A percentile compares a stretch with the other conserved stretches of the same genome.
Evolutionary conservation across 1,140 invertebrate genomes (phyloP).

Genomic region (Drosophila sulfurigaster): DNA sequence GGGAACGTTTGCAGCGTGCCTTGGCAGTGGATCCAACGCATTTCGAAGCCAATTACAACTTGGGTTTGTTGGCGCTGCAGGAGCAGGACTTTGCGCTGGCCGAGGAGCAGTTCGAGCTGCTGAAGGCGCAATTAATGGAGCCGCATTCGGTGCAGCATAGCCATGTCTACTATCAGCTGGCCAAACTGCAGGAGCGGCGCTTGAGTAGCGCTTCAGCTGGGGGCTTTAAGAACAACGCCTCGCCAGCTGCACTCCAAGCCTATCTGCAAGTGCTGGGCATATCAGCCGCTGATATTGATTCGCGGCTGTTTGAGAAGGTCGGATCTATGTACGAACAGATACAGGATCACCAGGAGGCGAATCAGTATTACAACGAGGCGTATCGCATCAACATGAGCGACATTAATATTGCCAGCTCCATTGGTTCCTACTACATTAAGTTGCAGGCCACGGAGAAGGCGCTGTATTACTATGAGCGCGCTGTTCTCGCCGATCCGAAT

Average conservation of each 20-base stretch:
- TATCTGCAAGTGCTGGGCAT: conserved; percentile 93
- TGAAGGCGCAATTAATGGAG: conserved; percentile 84
- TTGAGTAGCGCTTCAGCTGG: conserved; percentile 81
- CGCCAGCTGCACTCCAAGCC: conserved; percentile 92
- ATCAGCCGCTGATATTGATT: conserved; percentile 91
- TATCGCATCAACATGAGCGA: conserved; percentile 96
- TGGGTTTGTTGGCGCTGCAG: conserved; percentile 91
- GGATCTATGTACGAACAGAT: conserved; percentile 94
- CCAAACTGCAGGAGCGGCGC: conserved; percentile 90
- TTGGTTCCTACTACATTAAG: conserved; percentile 96
- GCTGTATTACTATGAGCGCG: conserved; percentile 94
- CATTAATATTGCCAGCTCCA: conserved; percentile 95
- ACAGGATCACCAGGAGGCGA: conserved; percentile 96
- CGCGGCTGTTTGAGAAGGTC: conserved; percentile 92
- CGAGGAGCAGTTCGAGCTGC: conserved; percentile 90
- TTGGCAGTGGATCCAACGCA: conserved; percentile 93
- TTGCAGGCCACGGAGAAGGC: conserved; percentile 95
- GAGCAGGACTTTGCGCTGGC: conserved; percentile 88
- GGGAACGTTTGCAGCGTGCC: conserved; percentile 91
- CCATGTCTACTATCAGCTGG: conserved; percentile 95
- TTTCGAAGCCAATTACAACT: conserved; percentile 96
- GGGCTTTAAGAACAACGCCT: conserved; percentile 86
- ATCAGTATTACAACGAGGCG: conserved; percentile 96
- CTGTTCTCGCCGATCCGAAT: conserved; percentile 93
- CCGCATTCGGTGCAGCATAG: conserved; percentile 87